Evolutionary conservation across 2,113 vertebrate species (phyloP).

Genomic region (Platichthys stellatus): DNA sequence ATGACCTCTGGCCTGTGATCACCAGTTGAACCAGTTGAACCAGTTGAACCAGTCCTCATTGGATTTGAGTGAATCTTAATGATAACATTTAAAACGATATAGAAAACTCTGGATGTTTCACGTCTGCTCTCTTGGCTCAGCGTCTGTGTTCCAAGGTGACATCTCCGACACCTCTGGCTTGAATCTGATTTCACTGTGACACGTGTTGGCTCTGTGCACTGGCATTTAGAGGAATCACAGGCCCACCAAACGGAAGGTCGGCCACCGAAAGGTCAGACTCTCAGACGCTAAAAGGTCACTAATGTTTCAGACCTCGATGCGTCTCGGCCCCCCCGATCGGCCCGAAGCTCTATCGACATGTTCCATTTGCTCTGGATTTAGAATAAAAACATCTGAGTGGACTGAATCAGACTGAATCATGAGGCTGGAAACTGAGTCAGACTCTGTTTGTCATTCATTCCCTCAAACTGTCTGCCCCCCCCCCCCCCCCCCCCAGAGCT

Average conservation of each 20-base stretch:
- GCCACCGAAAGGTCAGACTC: slow-evolving; percentile 53
- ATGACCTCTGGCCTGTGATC: too few species aligned
- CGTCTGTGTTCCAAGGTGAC: background rate
- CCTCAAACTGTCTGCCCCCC: slow-evolving; percentile 22
- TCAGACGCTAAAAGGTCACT: slow-evolving; percentile 39
- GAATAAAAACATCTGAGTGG: background rate
- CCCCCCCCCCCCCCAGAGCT: background rate
- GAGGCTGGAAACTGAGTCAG: slow-evolving; percentile 24
- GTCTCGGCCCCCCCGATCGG: slow-evolving; percentile 9
- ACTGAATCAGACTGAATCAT: slow-evolving; percentile 26
- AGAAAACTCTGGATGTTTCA: background rate
- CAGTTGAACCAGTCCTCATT: too few species aligned
- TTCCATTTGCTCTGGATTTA: slow-evolving; percentile 8
- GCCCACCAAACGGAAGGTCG: slow-evolving; percentile 16
- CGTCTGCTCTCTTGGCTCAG: too few species aligned
- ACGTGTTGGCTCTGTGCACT: slow-evolving; percentile 28
- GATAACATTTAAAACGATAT: too few species aligned
- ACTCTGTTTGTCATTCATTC: background rate
- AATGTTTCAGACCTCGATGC: slow-evolving; percentile 4
- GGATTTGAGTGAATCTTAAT: too few species aligned
- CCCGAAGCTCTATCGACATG: slow-evolving; percentile 5
- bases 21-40: too few species aligned
- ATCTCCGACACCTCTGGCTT: background rate
- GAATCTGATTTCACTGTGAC: slow-evolving; percentile 19
- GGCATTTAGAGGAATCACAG: slow-evolving; percentile 54